Percentiles rank a stretch among this genome's conserved stretches.
Evolutionary conservation across 2,797 vertebrate species (phyloP).

Genomic region (Psittacula echo): DNA sequence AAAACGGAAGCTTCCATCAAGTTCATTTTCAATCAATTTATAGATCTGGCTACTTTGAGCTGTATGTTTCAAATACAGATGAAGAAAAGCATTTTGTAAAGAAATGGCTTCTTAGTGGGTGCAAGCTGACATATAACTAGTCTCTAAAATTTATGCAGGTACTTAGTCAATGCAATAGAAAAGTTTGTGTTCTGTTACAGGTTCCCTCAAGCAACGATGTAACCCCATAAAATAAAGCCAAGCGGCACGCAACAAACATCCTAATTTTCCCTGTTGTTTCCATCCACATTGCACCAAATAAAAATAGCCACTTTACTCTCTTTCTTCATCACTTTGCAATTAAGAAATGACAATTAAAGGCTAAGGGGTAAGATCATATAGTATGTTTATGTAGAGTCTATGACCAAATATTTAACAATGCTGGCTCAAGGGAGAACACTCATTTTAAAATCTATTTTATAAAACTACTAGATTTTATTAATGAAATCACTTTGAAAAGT

Average conservation of each 20-base stretch:
- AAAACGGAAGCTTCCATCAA: background rate
- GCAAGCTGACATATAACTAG: background rate
- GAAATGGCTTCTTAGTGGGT: background rate
- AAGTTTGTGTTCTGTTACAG: slow-evolving; percentile 6
- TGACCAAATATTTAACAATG: background rate
- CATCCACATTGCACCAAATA: background rate
- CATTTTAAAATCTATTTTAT: background rate
- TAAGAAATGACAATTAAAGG: slow-evolving; percentile 3
- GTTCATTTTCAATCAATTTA: background rate
- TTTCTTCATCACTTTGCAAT: slow-evolving; percentile 16
- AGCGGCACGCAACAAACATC: background rate
- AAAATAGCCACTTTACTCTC: background rate
- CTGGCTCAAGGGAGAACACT: background rate
- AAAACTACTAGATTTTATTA: background rate
- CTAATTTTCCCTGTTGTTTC: slow-evolving; percentile 4
- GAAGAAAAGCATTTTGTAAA: background rate
- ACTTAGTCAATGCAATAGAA: background rate
- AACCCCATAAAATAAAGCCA: slow-evolving; percentile 24
- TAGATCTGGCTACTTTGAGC: background rate
- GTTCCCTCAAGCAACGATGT: background rate
- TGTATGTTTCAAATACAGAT: background rate
- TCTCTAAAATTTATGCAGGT: background rate
- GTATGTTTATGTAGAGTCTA: background rate
- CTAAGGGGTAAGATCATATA: background rate
- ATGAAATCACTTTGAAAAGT: background rate